phyloP scores from a whole-genome alignment of 2,113 vertebrate genomes.

The Ophthalmolycus amberensis region DNA sequence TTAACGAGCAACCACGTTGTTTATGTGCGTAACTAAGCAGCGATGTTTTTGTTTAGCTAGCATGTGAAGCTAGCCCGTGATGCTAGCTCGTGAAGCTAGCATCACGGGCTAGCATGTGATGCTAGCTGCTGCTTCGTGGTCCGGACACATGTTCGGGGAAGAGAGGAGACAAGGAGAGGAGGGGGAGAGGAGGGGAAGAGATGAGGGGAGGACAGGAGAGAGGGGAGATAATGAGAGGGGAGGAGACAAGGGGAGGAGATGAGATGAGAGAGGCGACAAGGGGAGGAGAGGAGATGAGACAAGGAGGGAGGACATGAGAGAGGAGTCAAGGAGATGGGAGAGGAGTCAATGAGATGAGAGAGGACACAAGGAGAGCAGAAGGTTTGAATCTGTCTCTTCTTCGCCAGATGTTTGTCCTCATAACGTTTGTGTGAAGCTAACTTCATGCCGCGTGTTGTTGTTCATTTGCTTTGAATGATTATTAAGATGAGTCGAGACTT shows the following conservation, averaged over 20 bases:
- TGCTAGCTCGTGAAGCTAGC: too few species aligned
- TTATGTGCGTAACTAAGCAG: conserved; percentile 30
- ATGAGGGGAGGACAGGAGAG: not conserved
- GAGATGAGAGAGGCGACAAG: too few species aligned
- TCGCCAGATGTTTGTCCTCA: not conserved
- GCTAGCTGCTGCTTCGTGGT: conserved; percentile 42
- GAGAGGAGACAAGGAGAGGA: too few species aligned
- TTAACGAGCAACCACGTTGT: not conserved
- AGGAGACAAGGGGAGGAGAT: too few species aligned
- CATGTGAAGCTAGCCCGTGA: not conserved
- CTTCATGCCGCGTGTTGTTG: accelerated
- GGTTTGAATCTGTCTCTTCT: not conserved
- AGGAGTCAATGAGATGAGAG: too few species aligned
- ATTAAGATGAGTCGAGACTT: too few species aligned
- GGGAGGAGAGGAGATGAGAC: not conserved
- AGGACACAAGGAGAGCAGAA: too few species aligned
- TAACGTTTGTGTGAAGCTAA: too few species aligned
- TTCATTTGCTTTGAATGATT: not conserved
- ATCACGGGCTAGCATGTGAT: not conserved
- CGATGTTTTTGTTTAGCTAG: conserved; percentile 44
- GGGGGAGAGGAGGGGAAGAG: not conserved
- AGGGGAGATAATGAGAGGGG: too few species aligned
- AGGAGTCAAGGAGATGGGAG: too few species aligned
- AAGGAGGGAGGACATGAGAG: too few species aligned
- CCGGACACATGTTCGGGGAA: conserved; percentile 49